Conservation (phyloP, 2,797 vertebrate genomes). For the Coreius guichenoti region DNA sequence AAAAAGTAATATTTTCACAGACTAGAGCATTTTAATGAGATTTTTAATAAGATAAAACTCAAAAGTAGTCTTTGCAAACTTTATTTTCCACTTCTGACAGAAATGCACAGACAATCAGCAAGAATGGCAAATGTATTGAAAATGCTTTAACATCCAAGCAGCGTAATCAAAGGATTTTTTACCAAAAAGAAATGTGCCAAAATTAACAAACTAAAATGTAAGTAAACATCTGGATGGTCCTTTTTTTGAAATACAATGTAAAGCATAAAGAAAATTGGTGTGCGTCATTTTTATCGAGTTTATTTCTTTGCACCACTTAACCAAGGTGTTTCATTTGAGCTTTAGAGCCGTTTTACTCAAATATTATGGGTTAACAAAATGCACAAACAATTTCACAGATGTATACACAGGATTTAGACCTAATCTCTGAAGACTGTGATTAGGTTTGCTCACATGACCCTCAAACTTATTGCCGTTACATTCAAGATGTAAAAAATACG, state of each 20-base stretch:
- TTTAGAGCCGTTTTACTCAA: neutral
- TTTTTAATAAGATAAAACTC: constrained; percentile 24
- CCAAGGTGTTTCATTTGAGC: neutral
- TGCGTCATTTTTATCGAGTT: neutral
- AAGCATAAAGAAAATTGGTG: neutral
- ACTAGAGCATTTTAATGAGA: neutral
- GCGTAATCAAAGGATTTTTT: constrained; percentile 57
- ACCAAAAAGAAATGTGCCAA: constrained; percentile 50
- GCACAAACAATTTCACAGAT: constrained; percentile 17
- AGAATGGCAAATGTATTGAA: constrained; percentile 68
- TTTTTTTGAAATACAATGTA: constrained; percentile 10
- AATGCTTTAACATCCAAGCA: constrained; percentile 68
- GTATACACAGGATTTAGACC: constrained; percentile 21
- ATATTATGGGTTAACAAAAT: constrained; percentile 2
- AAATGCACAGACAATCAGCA: constrained; percentile 73
- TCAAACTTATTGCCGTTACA: constrained; percentile 47
- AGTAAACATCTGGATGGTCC: neutral
- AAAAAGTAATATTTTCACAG: neutral
- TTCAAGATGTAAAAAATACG: constrained; percentile 29
- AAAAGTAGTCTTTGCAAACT: constrained; percentile 55
- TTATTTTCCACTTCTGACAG: constrained; percentile 71
- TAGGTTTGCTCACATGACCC: constrained; percentile 37
- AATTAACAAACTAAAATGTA: constrained; percentile 8
- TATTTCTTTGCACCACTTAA: neutral
- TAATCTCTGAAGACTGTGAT: neutral